Conservation (phyloP, 2,888 invertebrate species). For the Athalia circularis region DNA sequence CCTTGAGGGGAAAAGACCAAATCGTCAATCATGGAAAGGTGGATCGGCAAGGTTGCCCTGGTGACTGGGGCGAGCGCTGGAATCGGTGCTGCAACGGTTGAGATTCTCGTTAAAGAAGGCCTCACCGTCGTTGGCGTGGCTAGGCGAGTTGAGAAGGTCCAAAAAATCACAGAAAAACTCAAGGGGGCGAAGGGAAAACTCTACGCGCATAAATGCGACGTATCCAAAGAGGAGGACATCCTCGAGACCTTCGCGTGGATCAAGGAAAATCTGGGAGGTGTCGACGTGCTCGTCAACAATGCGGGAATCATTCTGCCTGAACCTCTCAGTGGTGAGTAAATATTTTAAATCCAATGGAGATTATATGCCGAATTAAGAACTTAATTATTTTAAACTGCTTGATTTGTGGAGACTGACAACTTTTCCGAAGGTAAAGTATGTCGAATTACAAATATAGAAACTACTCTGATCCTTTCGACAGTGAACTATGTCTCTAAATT, state of each 20-base stretch:
- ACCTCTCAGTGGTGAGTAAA: slow-evolving; percentile 63
- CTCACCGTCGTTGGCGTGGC: slow-evolving; percentile 77
- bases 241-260: slow-evolving; percentile 76
- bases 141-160: slow-evolving; percentile 74
- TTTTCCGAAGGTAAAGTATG: too few species aligned
- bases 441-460: too few species aligned
- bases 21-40: slow-evolving; percentile 75
- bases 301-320: slow-evolving; percentile 74
- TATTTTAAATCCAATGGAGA: not conserved
- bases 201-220: slow-evolving; percentile 75
- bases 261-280: slow-evolving; percentile 75
- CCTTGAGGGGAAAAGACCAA: not conserved
- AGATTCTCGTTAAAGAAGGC: slow-evolving; percentile 74
- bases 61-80: slow-evolving; percentile 81
- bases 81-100: slow-evolving; percentile 76
- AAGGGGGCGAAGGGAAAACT: slow-evolving; percentile 65
- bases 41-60: slow-evolving; percentile 79
- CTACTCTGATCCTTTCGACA: too few species aligned
- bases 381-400: too few species aligned
- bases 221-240: slow-evolving; percentile 76
- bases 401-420: too few species aligned
- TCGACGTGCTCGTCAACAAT: slow-evolving; percentile 79
- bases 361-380: too few species aligned
- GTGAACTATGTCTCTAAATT: not conserved
- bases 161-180: slow-evolving; percentile 59